These are phyloP conservation scores for Argopecten irradians DNA, from an alignment of 1,140 invertebrate species.

Conservation along the genomic window DNA sequence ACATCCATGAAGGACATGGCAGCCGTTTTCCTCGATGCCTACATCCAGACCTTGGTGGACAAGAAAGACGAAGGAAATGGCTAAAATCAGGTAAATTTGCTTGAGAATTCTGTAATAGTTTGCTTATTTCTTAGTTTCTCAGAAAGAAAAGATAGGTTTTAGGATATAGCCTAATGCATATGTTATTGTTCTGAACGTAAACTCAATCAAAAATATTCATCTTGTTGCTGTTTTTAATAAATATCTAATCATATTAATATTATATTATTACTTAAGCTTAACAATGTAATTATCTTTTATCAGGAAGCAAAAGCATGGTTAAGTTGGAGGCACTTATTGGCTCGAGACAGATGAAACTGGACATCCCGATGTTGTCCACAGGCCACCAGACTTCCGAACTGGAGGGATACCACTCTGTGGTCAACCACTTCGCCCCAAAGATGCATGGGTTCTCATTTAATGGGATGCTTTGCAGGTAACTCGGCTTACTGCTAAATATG, in stretches of 20 bases:
- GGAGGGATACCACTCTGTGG: slow-evolving; percentile 47
- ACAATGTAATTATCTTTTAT: too few species aligned
- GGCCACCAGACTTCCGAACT: slow-evolving; percentile 50
- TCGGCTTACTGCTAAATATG: neutral
- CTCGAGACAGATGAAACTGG: slow-evolving; percentile 36
- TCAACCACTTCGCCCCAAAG: slow-evolving; percentile 51
- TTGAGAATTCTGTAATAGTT: too few species aligned
- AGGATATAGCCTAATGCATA: too few species aligned
- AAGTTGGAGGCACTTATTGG: slow-evolving; percentile 31
- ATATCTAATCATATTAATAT: neutral
- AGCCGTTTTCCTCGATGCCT: slow-evolving; percentile 26
- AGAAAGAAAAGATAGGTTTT: too few species aligned
- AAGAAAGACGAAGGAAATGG: slow-evolving; percentile 49
- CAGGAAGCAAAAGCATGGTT: slow-evolving; percentile 44
- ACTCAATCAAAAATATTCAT: neutral
- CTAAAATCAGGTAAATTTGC: slow-evolving; percentile 38
- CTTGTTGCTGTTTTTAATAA: neutral
- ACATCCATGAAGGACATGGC: slow-evolving; percentile 39
- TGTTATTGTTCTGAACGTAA: too few species aligned
- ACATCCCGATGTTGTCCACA: slow-evolving; percentile 49
- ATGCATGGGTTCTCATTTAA: slow-evolving; percentile 53
- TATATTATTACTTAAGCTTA: neutral
- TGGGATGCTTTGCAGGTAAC: slow-evolving; percentile 53
- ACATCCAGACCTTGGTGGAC: slow-evolving; percentile 5
- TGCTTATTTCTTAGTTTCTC: too few species aligned